Evolutionary conservation across 1,140 invertebrate genomes (phyloP).

Genomic region (Cyclargus thomasi): DNA sequence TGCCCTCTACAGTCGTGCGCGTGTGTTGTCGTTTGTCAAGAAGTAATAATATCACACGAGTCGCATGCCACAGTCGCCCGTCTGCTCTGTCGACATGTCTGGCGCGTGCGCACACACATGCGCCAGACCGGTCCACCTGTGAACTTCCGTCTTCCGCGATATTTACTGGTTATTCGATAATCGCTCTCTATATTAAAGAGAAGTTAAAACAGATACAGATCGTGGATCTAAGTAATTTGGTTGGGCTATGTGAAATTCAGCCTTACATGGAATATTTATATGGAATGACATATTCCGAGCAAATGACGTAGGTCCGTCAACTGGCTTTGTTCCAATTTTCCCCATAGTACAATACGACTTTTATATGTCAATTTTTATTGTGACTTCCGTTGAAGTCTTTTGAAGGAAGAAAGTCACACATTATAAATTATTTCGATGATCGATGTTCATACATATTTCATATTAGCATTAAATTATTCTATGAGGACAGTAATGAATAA

Average conservation of each 20-base stretch:
- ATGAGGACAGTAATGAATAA: slow-evolving; percentile 3
- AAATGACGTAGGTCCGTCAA: too few relatives aligned
- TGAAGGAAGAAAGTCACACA: neutral
- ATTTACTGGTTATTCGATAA: slow-evolving; percentile 35
- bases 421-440: neutral
- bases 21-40: too few relatives aligned
- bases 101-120: slow-evolving; percentile 19
- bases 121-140: slow-evolving; percentile 36
- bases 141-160: slow-evolving; percentile 53
- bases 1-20: too few relatives aligned
- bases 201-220: too few relatives aligned
- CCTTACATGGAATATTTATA: too few relatives aligned
- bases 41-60: neutral
- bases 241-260: too few relatives aligned
- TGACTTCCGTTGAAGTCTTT: too few relatives aligned
- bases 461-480: neutral
- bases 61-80: neutral
- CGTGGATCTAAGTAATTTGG: too few relatives aligned
- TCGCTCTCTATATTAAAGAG: slow-evolving; percentile 25
- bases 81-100: neutral
- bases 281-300: too few relatives aligned
- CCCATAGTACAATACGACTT: too few relatives aligned
- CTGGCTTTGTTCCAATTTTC: too few relatives aligned
- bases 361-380: too few relatives aligned
- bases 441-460: neutral